Percentiles rank a stretch among this genome's conserved stretches.
phyloP scores from a whole-genome alignment of 2,797 vertebrate species.

The Eospalax fontanierii region DNA sequence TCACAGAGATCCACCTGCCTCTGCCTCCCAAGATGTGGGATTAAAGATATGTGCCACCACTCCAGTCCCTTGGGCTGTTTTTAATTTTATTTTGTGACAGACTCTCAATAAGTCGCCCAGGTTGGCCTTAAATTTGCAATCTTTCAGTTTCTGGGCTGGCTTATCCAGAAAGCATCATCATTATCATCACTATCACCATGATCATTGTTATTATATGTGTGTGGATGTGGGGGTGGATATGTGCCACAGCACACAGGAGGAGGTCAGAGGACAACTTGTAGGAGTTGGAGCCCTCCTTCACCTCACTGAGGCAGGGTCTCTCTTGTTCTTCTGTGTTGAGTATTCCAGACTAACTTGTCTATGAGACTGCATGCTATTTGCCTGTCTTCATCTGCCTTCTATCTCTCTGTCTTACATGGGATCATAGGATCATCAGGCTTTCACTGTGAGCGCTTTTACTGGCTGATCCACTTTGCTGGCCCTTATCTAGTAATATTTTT shows the following conservation, averaged over 20 bases:
- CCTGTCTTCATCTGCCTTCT: too few species aligned
- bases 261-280: background rate
- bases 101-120: background rate
- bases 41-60: too few species aligned
- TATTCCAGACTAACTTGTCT: background rate
- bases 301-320: background rate
- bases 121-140: background rate
- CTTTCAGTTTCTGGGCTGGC: background rate
- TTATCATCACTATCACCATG: background rate
- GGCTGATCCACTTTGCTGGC: background rate
- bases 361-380: background rate
- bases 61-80: too few species aligned
- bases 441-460: background rate
- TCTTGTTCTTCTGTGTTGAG: too few species aligned
- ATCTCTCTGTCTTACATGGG: background rate
- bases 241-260: background rate
- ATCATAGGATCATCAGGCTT: background rate
- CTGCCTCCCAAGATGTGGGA: too few species aligned
- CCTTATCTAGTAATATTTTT: background rate
- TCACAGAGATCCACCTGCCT: too few species aligned
- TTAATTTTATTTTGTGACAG: background rate
- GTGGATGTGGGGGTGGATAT: background rate
- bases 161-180: background rate
- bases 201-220: background rate
- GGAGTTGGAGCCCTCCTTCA: too few species aligned